Percentiles rank a stretch among this genome's conserved stretches.
These are phyloP conservation scores for Chironomus tentans DNA, from an alignment of 2,888 invertebrate genomes.

Conservation along the genomic window DNA sequence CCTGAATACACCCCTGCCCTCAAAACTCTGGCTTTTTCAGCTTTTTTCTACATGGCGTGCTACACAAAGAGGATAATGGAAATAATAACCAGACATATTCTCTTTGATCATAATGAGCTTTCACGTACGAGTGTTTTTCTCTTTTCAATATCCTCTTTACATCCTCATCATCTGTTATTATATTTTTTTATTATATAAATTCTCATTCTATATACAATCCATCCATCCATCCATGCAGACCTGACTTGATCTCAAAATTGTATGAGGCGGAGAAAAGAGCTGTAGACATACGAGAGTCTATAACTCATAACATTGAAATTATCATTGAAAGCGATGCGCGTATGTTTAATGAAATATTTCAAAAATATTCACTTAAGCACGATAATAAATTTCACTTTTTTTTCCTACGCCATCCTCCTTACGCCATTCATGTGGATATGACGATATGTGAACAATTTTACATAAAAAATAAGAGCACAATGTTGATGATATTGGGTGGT, in stretches of 20 bases:
- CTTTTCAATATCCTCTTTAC: conserved; percentile 5
- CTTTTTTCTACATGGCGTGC: too few relatives aligned
- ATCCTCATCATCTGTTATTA: neutral
- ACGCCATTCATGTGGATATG: too few relatives aligned
- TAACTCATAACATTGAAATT: neutral
- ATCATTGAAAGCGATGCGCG: neutral
- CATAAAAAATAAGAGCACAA: too few relatives aligned
- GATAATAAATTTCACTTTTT: neutral
- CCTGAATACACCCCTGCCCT: too few relatives aligned
- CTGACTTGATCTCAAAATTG: neutral
- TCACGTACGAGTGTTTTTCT: neutral
- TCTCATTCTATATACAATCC: too few relatives aligned
- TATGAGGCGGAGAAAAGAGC: neutral
- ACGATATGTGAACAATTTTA: too few relatives aligned
- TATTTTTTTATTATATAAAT: too few relatives aligned
- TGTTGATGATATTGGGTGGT: too few relatives aligned
- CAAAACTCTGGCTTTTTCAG: too few relatives aligned
- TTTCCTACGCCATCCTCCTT: too few relatives aligned
- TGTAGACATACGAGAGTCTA: neutral
- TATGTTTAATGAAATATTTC: conserved; percentile 20
- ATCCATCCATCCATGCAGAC: too few relatives aligned
- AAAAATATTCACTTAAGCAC: conserved; percentile 17
- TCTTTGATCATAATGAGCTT: conserved; percentile 2
- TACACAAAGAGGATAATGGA: neutral
- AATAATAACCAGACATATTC: neutral